These are phyloP conservation scores for Paralvinella palmiformis DNA, from an alignment of 1,140 invertebrate species.

Conservation along the genomic window DNA sequence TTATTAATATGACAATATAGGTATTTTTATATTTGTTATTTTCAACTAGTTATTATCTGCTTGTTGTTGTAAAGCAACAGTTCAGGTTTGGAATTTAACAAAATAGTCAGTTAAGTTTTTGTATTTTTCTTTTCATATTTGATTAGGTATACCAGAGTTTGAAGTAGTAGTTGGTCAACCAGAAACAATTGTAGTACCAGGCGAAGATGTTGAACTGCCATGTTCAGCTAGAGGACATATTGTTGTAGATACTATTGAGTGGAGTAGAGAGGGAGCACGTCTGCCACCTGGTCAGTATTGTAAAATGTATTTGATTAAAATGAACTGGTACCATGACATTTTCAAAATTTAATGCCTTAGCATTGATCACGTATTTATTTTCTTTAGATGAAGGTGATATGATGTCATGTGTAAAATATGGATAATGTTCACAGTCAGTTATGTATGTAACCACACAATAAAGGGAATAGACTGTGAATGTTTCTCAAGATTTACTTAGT, in stretches of 20 bases:
- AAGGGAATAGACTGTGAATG: too few species aligned
- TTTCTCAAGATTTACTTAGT: too few species aligned
- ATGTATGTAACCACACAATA: too few species aligned
- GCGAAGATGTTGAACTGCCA: constrained; percentile 31
- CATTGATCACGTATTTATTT: too few species aligned
- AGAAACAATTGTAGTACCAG: constrained; percentile 31
- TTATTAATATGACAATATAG: neutral
- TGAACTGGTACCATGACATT: too few species aligned
- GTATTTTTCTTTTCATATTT: too few species aligned
- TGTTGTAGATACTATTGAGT: constrained; percentile 29
- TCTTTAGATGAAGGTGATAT: too few species aligned
- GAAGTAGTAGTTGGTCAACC: constrained; percentile 55
- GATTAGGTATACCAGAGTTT: constrained; percentile 23
- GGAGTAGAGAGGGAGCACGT: constrained; percentile 34
- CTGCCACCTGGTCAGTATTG: constrained; percentile 51
- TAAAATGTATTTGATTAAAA: too few species aligned
- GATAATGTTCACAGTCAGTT: too few species aligned
- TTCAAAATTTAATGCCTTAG: too few species aligned
- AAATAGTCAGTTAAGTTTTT: too few species aligned
- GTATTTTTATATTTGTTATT: neutral
- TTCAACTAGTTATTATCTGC: neutral
- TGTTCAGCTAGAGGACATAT: constrained; percentile 34
- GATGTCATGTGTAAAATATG: too few species aligned
- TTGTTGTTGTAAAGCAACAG: neutral
- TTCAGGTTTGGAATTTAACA: neutral